Base-by-base conservation (phyloP, 1,140 invertebrate genomes). In the Zeugodacus cucurbitae region DNA sequence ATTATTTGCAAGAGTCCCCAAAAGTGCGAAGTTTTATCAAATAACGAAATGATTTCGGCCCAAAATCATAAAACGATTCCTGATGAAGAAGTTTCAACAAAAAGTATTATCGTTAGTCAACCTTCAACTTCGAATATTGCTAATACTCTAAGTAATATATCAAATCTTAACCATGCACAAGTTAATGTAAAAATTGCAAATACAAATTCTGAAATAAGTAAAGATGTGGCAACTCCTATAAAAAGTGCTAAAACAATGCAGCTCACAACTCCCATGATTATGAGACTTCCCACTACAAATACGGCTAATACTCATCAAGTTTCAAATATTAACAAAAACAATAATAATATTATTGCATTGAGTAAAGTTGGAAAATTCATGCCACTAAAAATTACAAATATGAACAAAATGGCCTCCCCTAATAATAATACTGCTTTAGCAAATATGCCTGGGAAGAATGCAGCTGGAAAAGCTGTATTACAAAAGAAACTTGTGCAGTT, bases 401-500 rank as follows among this genome's bases (percentile, higher is more conserved):
- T 32, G 64, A 34, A 29, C 17, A 67, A 67, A 32, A 41, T 74
- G 1, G 44, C 4, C 37, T 2, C 74, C 11, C 10, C 34, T 0
- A 22, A 20, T 74, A 34, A 5, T 37, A 74, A 74, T 37, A 26
- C 22, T 29, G 2, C 41, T 8, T 7, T 37, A 6, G 4, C 41
- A 48, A 48, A 82, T 54, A 14, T 48, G n/a, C 0, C 74, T 26
- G 22, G 41, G 8, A 44, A 74, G 34, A 74, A 22, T 20, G 17
- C 70, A 17, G 2, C 4, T 34, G 3, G 14, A 34, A 86, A 58
- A 11, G 17, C 14, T 87, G 86, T 89, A 32, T 41, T 88, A 3
- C 89, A 88, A 87, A 88, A 87, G 67, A 89, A 88, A 89, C 20
- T 88, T 34, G 87, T 89, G 0, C 87, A 89, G 85, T 87, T 89